Evolutionary conservation across 2,888 invertebrate genomes (phyloP), one percentile per base, ranked within the genome.

Genomic region (Protonemura montana): DNA sequence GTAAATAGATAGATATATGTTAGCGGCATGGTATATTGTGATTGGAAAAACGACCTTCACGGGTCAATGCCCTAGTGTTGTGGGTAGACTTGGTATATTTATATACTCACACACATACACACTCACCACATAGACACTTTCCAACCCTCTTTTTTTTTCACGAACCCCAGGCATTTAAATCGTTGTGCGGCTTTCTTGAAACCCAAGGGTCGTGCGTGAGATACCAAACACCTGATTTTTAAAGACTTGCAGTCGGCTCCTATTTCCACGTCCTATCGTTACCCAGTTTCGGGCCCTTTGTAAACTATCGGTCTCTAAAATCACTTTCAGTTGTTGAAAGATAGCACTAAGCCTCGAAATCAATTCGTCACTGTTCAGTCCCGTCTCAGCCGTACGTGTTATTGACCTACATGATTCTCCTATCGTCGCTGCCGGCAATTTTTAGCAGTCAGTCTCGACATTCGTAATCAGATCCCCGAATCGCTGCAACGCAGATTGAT

Each of bases 21-120:
- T 59, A 86, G 86, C 59, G 82, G 81, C 80, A 59, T 59, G 59
- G 85, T 42, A 78, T 80, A 85, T 41, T 87, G 87, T 87, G 87
- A 87, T 87, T 86, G 87, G 87, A 87, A 86, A 83, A 76, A 86
- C 86, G 87, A 85, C 87, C 85, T 85, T 85, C 86, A 59, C 59
- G 25, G 81, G 30, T 30, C 78, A 78, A 26, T 28, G 26, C 25
- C 78, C 78, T 78, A 5, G 28, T 78, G 27, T 27, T 28, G 13
- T 80, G 26, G 82, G 76, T 76, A 26, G 86, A 87, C 42, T 2
- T 86, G 87, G 87, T 87, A 59, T 21, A 21, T 21, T 59, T 59
- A 59, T 59, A 16, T 59, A 59, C 86, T 21, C 82, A 82, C 80
- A 84, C 81, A 85, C 41, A 41, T 78, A 82, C 26, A 28, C 80